phyloP scores from a whole-genome alignment of 2,797 vertebrate genomes.

The Pseudomugil tenellus region DNA sequence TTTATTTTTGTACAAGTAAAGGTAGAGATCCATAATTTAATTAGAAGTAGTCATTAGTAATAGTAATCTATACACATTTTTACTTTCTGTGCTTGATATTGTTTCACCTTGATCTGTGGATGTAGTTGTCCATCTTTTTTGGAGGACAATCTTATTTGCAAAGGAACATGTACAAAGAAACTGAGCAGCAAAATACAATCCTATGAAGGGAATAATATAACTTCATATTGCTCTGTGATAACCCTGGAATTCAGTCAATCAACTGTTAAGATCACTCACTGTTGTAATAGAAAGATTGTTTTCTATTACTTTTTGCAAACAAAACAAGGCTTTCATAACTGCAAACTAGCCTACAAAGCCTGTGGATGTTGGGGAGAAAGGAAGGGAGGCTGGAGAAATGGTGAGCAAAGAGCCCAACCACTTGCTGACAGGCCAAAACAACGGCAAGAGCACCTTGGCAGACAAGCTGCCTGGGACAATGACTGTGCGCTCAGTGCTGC shows the following conservation, averaged over 20 bases:
- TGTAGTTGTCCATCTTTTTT: slow-evolving; percentile 45
- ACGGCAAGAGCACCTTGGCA: slow-evolving; percentile 79
- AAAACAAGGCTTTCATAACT: slow-evolving; percentile 55
- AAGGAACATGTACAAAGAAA: slow-evolving; percentile 36
- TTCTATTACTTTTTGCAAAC: slow-evolving; percentile 51
- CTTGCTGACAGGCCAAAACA: slow-evolving; percentile 75
- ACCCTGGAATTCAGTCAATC: slow-evolving; percentile 50
- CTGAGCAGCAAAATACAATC: slow-evolving; percentile 42
- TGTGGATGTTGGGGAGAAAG: slow-evolving; percentile 71
- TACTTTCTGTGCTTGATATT: slow-evolving; percentile 36
- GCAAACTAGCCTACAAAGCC: slow-evolving; percentile 63
- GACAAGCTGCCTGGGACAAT: slow-evolving; percentile 82
- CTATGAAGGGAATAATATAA: slow-evolving; percentile 35
- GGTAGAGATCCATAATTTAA: slow-evolving; percentile 12
- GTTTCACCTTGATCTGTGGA: slow-evolving; percentile 58
- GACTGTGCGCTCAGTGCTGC: slow-evolving; percentile 88
- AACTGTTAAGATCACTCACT: slow-evolving; percentile 40
- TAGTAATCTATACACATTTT: slow-evolving; percentile 32
- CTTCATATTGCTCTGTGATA: slow-evolving; percentile 45
- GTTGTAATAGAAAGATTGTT: slow-evolving; percentile 34
- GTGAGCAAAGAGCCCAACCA: slow-evolving; percentile 85
- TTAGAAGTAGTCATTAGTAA: slow-evolving; percentile 27
- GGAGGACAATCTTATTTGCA: slow-evolving; percentile 50
- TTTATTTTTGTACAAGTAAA: slow-evolving; percentile 68
- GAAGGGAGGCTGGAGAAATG: slow-evolving; percentile 75